Evolutionary conservation across 2,113 vertebrate species (phyloP), one percentile per base, ranked within the genome.

Genomic region (Rousettus leschenaultii): DNA sequence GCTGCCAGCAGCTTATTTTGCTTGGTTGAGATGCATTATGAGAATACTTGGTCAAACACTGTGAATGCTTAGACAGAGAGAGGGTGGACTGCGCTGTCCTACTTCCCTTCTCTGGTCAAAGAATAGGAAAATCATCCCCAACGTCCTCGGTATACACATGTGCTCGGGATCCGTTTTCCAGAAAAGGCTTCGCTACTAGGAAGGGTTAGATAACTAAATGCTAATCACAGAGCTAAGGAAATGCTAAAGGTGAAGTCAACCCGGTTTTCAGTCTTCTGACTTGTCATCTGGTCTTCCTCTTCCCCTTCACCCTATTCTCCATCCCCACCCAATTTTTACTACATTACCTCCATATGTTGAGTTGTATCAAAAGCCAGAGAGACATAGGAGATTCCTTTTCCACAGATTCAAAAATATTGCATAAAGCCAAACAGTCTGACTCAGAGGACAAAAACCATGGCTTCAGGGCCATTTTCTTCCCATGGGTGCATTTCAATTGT

Each of bases 291-390:
- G 9, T 86, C 40, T 77, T 55, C 63, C 28, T 78, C 28, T 28
- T 59, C 11, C 65, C 6, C 30, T 53, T 3, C 4, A 18, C 5
- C 6, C 7, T 0, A 3, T 2, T 1, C 51, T n/a, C 15, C 5
- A 26, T 2, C 3, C 12, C 24, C 5, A 11, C 71, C 66, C 12
- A 30, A 12, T 45, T 18, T 85, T 92, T 77, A 48, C 43, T 35
- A 0, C 89, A 26, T 79, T 78, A 38, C 21, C 26, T 79, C 3
- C 55, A 1, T 61, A 35, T n/a, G 22, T 82, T 38, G 74, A 86
- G 30, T 53, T 84, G 28, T n/a, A 38, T 94, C 43, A 86, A 57
- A 74, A 77, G 14, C 14, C 45, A 77, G 10, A 28, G 63, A 51
- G 78, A 66, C 57, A 15, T 24, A 40, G 40, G 7, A 11, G 18